Conservation (phyloP, 2,888 invertebrate species). For the Heliconius hortense region DNA sequence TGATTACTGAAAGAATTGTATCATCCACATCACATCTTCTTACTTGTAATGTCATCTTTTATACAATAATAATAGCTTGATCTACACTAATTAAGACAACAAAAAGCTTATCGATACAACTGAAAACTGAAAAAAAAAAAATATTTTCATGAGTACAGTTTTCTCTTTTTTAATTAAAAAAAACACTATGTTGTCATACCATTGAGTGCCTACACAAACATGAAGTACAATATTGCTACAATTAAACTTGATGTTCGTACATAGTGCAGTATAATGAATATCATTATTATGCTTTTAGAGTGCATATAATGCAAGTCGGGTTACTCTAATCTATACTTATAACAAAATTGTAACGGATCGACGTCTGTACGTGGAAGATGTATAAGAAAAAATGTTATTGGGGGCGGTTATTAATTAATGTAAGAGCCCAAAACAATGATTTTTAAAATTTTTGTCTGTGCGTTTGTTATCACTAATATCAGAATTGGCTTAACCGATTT, state of each 20-base stretch:
- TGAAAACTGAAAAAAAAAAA: neutral
- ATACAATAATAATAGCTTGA: neutral
- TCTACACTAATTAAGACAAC: neutral
- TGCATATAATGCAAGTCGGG: neutral
- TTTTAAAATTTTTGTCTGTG: too few species aligned
- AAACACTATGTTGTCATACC: neutral
- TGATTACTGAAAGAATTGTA: neutral
- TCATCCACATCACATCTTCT: neutral
- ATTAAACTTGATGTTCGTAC: neutral
- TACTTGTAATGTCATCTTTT: conserved; percentile 2
- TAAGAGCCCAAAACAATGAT: too few species aligned
- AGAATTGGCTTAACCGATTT: too few species aligned
- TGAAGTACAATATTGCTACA: neutral
- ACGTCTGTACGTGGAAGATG: too few species aligned
- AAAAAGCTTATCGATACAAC: neutral
- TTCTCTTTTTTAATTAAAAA: neutral
- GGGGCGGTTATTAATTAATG: too few species aligned
- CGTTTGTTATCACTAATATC: too few species aligned
- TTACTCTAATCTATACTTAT: neutral
- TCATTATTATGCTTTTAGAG: neutral
- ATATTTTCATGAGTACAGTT: neutral
- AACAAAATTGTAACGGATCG: too few species aligned
- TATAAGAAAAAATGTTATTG: too few species aligned
- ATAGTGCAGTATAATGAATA: neutral
- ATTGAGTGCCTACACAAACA: neutral